Evolutionary conservation across 2,797 vertebrate genomes (phyloP), one percentile per base, ranked within the genome.

Genomic region (Loriculus beryllinus): DNA sequence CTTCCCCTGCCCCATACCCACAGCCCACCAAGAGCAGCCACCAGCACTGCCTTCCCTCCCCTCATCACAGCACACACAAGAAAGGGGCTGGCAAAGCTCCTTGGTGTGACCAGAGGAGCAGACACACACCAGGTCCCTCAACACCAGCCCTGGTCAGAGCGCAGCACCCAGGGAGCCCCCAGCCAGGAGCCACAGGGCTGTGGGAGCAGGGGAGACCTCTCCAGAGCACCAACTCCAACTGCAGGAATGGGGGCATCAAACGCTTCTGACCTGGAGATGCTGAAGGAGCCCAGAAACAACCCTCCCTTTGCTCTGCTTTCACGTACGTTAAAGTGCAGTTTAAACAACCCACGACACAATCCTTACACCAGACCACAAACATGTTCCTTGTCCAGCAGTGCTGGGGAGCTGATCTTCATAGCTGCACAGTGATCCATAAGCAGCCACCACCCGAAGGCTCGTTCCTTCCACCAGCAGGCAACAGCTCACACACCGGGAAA

Each of bases 61-160:
- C 39, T 12, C 0, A 0, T 42, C 25, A 2, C 9, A 2, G 57
- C 22, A 4, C 39, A 8, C 11, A 13, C 13, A n/a, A 23, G 21
- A 43, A 28, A 22, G 29, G 54, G 39, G 2, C 48, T 3, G 6
- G 7, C 14, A 1, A 7, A 19, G 40, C 26, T 79, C 52, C 23
- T 10, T 1, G 5, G 25, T 12, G 39, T 16, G 52, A n/a, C 15
- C 5, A 1, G n/a, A 49, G 47, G 11, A 56, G 14, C 7, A 1
- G 21, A 13, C 1, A 37, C 25, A 10, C 19, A 9, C 14, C 4
- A 0, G 12, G n/a, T 71, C 28, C 14, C 23, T 49, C 1, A 0
- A n/a, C 42, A 37, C 7, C 37, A 59, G 63, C 49, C 31, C 54
- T 31, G n/a, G 29, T 16, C 28, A 10, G 37, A 52, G 60, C 63